Evolutionary conservation across 1,140 invertebrate species (phyloP).

Genomic region (Drosophila eugracilis): DNA sequence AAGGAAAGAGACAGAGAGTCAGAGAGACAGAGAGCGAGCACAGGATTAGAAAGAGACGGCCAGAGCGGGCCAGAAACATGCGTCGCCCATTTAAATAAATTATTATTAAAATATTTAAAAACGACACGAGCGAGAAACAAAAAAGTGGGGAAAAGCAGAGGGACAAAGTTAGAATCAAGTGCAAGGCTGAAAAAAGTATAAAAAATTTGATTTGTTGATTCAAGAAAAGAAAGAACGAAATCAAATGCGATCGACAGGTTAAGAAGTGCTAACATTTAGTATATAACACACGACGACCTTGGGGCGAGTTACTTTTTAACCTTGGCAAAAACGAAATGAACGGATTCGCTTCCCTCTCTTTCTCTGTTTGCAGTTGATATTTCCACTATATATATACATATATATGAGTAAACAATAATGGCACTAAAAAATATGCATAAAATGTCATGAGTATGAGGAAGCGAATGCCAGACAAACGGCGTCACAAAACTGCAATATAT

Average conservation of each 20-base stretch:
- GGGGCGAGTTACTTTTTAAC: conserved; percentile 81
- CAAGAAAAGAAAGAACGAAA: not conserved
- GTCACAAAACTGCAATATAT: conserved; percentile 31
- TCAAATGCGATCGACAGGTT: conserved; percentile 48
- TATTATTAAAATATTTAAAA: conserved; percentile 56
- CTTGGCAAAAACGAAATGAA: conserved; percentile 65
- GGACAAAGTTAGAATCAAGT: conserved; percentile 65
- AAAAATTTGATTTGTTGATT: conserved; percentile 28
- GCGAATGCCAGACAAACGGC: conserved; percentile 45
- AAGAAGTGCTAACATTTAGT: conserved; percentile 25
- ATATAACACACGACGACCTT: conserved; percentile 62
- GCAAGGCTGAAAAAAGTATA: conserved; percentile 64
- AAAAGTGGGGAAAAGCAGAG: not conserved
- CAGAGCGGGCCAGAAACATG: conserved; percentile 46
- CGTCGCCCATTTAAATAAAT: conserved; percentile 76
- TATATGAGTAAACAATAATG: conserved; percentile 70
- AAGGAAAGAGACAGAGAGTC: not conserved
- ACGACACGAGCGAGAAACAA: not conserved
- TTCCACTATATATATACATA: conserved; percentile 50
- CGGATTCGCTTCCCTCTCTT: conserved; percentile 26
- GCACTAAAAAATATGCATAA: conserved; percentile 56
- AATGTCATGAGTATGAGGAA: conserved; percentile 53
- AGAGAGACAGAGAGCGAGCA: conserved; percentile 1
- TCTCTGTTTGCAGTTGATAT: conserved; percentile 44
- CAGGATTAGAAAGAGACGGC: conserved; percentile 8